Base-by-base conservation (phyloP, 1,140 invertebrate species). In the Adelges cooleyi region DNA sequence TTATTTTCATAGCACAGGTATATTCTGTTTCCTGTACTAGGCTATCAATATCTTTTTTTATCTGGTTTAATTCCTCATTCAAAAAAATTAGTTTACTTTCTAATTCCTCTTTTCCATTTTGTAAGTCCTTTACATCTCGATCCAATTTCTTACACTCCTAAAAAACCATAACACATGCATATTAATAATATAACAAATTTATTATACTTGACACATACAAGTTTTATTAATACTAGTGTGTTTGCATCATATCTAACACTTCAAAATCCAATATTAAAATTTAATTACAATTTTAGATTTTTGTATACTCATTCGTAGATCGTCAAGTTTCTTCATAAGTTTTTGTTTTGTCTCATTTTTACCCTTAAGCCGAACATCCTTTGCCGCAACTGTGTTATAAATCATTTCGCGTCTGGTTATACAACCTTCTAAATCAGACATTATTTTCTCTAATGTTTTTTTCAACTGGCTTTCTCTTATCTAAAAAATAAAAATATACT, bases 341-440 rank as follows among this genome's bases (percentile, higher is more conserved):
- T 46, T 62, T 62, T 62, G 54, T 62, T 62, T 62, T 2, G 54
- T 29, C 29, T 62, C 54, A 48, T 46, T 62, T 46, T 62, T 62
- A 3, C 42, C 54, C 8, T 62, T 62, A 44, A 62, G 29, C 9
- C 74, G 74, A 50, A 81, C 81, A 59, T 84, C 78, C 53, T 79
- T 79, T 1, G 79, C 78, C 36, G 79, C 76, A 2, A 82, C 80
- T 65, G 74, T 73, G 23, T 81, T 78, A 50, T 84, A 76, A 51
- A 87, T 84, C 52, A 79, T 75, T 48, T 87, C 86, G 44, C 88
- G 77, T 67, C 85, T 79, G 17, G 80, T 80, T 13, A 91, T 80
- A 69, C 86, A 86, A 69, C 84, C 78, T 46, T 89, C 86, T 74
- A 91, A 77, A 71, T 90, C 88, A 29, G 81, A 78, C 4, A 87